Conservation (phyloP, 2,888 invertebrate species). For the Tipula vernalis region DNA sequence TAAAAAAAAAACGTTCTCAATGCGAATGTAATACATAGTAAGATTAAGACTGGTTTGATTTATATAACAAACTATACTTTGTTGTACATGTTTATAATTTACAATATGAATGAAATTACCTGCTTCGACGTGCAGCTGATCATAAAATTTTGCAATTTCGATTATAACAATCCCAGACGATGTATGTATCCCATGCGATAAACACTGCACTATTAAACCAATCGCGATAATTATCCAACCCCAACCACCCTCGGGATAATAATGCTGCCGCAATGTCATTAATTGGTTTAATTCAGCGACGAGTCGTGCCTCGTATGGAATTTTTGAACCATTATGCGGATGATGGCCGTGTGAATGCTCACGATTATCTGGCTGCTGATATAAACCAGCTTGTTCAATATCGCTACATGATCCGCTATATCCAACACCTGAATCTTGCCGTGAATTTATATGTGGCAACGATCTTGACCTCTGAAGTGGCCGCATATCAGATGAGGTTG, state of each 20-base stretch:
- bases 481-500: neutral
- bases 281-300: conserved; percentile 16
- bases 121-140: neutral
- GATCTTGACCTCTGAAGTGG: conserved; percentile 13
- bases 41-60: neutral
- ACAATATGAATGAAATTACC: neutral
- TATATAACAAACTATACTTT: conserved; percentile 12
- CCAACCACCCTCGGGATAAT: conserved; percentile 82
- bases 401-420: conserved; percentile 14
- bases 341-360: neutral
- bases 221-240: conserved; percentile 70
- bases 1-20: neutral
- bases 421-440: conserved; percentile 14
- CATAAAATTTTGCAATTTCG: conserved; percentile 26
- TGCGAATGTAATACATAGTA: neutral
- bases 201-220: conserved; percentile 55
- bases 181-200: conserved; percentile 64
- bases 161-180: conserved; percentile 38
- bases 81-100: neutral
- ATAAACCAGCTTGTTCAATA: conserved; percentile 14
- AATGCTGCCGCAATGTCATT: conserved; percentile 41
- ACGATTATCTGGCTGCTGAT: neutral
- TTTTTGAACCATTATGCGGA: neutral
- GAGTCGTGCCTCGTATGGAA: conserved; percentile 12
- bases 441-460: conserved; percentile 13